Conservation (phyloP, 2,113 vertebrate species). For the Hypocryptadius cinnamomeus region DNA sequence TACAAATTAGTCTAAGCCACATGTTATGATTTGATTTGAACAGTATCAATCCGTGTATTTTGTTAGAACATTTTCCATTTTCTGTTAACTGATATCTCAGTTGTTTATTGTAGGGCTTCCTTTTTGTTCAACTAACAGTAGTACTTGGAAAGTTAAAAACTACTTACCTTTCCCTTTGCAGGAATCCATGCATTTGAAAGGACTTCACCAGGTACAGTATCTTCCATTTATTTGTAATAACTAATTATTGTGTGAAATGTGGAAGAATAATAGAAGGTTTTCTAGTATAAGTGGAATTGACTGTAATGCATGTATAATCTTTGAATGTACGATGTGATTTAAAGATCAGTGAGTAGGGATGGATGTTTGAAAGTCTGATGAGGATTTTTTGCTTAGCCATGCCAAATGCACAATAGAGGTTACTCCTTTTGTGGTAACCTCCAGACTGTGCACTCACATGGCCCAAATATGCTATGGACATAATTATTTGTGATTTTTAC, state of each 20-base stretch:
- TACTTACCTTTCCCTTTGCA: not conserved
- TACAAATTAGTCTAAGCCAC: not conserved
- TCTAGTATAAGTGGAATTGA: not conserved
- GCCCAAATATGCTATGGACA: not conserved
- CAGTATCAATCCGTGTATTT: not conserved
- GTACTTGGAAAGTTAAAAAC: not conserved
- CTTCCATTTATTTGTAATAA: not conserved
- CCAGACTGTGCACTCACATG: not conserved
- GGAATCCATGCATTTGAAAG: not conserved
- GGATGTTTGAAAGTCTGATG: slow-evolving; percentile 46
- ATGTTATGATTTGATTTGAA: not conserved
- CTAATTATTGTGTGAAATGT: not conserved
- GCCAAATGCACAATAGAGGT: not conserved
- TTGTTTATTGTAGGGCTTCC: not conserved
- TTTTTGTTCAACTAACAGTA: not conserved
- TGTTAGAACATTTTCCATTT: not conserved
- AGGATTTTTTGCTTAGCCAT: slow-evolving; percentile 40
- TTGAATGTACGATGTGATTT: not conserved
- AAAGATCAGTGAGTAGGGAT: not conserved
- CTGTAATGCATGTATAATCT: not conserved
- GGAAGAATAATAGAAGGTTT: not conserved
- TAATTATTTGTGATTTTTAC: slow-evolving; percentile 4
- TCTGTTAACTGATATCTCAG: not conserved
- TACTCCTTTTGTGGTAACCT: not conserved
- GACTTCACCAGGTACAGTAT: not conserved